phyloP scores from a whole-genome alignment of 2,797 vertebrate genomes.

The Botia almorhae region DNA sequence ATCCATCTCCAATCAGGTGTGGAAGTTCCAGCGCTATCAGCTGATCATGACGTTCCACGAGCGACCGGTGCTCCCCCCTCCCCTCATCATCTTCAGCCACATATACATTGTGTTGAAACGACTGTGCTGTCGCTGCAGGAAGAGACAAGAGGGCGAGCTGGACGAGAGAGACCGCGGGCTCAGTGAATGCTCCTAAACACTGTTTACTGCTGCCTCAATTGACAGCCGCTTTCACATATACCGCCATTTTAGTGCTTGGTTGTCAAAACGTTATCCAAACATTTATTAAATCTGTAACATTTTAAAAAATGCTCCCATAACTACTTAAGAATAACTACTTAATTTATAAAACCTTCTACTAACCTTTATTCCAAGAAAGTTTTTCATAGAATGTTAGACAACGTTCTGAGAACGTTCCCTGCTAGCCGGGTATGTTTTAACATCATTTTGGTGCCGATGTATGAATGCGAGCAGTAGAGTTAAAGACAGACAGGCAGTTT shows the following conservation, averaged over 20 bases:
- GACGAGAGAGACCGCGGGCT: slow-evolving; percentile 84
- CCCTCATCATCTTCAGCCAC: slow-evolving; percentile 95
- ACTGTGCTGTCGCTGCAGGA: slow-evolving; percentile 82
- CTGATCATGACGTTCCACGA: slow-evolving; percentile 98
- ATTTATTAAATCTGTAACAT: no score
- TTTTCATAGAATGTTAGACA: no score
- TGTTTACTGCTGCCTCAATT: not conserved
- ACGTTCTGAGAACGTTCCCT: no score
- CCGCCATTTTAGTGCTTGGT: not conserved
- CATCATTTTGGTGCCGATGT: not conserved
- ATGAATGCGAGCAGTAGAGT: not conserved
- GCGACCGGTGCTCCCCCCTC: slow-evolving; percentile 93
- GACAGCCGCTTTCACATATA: not conserved
- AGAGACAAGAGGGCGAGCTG: slow-evolving; percentile 83
- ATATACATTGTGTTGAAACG: slow-evolving; percentile 88
- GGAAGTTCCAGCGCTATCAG: slow-evolving; percentile 98
- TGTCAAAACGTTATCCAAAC: no score
- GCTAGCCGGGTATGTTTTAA: not conserved
- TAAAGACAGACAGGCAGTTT: not conserved
- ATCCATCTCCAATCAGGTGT: slow-evolving; percentile 98
- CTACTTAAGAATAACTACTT: no score
- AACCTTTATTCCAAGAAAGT: no score
- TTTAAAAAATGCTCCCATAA: no score
- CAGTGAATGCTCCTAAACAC: slow-evolving; percentile 18
- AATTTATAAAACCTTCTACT: no score